Base-by-base conservation (phyloP, 2,888 invertebrate genomes). In the Nephrocerus scutellatus region DNA sequence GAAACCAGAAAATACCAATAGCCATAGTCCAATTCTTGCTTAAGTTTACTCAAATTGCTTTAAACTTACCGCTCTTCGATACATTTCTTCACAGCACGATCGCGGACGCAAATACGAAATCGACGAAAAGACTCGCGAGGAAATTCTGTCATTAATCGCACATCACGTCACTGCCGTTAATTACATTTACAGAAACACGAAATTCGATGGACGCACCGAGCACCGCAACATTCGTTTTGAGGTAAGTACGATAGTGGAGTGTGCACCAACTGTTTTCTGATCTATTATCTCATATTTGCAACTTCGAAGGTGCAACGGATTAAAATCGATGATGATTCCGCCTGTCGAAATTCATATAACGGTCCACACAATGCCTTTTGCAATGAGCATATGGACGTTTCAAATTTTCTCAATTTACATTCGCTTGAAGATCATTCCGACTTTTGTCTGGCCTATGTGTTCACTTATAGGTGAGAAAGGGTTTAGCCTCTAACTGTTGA, bases 371-470 rank as follows among this genome's bases (percentile, higher is more conserved):
- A 89, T 70, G 86, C 85, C 49, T 97, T 93, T 70, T 97, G 96
- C 66, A 77, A 87, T 70, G 88, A 89, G 61, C 96, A 97, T 70
- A 95, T 98, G 59, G 98, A 99, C 68, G 98, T 98, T 46, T 95
- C 93, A 56, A 98, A 98, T 72, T 98, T 96, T 71, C 76, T 98
- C 41, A 98, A 98, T 71, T 77, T 97, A 29, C 97, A 98, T 70
- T 97, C 97, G 9, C 74, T 96, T 48, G 86, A 88, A 40, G 92
- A 98, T 72, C 98, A 98, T 67, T 90, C 96, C 59, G 90, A 90
- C 68, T 99, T 97, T 72, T 99, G 98, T 65, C 77, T 99, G 47
- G 97, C 98, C n/a, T 99, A 97, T 67, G 92, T 98, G 46, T 96
- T 99, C 71, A 98, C 98, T 1, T 90, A 90, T 66, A 62, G 67